phyloP scores from a whole-genome alignment of 2,113 vertebrate species.

The Pygathrix nemaeus region DNA sequence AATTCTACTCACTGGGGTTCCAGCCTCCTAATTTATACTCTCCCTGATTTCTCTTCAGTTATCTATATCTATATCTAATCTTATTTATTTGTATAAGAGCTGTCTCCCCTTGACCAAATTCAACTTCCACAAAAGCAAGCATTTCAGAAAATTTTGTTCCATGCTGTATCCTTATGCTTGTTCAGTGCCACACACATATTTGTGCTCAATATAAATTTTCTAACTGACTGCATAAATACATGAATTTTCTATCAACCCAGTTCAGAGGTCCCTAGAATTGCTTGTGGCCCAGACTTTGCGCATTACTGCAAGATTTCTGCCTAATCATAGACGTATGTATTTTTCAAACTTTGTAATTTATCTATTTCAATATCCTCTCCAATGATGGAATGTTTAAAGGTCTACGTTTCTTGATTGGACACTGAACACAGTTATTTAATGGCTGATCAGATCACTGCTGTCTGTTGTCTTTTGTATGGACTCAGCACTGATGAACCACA shows the following conservation, averaged over 20 bases:
- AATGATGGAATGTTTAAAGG: neutral
- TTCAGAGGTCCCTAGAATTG: neutral
- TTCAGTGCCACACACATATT: neutral
- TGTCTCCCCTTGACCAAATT: neutral
- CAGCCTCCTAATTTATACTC: neutral
- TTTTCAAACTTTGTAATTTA: neutral
- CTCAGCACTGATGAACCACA: neutral
- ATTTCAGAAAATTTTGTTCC: neutral
- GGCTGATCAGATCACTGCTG: neutral
- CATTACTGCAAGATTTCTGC: neutral
- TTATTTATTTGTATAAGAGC: neutral
- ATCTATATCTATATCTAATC: neutral
- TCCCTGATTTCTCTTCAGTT: neutral
- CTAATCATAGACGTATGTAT: neutral
- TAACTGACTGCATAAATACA: neutral
- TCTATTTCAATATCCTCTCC: neutral
- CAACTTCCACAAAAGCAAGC: neutral
- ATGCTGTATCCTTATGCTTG: neutral
- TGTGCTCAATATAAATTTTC: neutral
- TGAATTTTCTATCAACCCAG: neutral
- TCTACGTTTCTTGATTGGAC: neutral
- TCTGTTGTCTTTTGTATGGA: neutral
- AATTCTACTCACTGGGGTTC: constrained; percentile 55
- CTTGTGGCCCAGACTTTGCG: neutral
- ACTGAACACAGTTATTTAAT: neutral